phyloP scores from a whole-genome alignment of 2,113 vertebrate genomes.

The Antechinus flavipes region DNA sequence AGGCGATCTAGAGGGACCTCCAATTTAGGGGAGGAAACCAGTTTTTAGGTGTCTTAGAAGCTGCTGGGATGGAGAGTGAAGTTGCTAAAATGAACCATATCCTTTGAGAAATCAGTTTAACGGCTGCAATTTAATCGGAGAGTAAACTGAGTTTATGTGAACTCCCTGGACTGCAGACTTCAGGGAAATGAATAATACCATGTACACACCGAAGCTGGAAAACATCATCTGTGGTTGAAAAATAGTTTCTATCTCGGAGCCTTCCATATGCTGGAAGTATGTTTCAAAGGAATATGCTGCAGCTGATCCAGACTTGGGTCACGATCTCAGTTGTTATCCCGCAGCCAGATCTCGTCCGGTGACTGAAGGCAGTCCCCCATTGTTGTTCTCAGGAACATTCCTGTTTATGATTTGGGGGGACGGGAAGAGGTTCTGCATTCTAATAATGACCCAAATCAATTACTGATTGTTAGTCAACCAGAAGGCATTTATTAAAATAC shows the following conservation, averaged over 20 bases:
- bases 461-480: not conserved
- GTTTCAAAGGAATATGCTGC: slow-evolving; percentile 4
- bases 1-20: slow-evolving; percentile 35
- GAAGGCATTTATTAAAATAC: not conserved
- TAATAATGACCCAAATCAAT: not conserved
- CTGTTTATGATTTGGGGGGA: not conserved
- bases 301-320: not conserved
- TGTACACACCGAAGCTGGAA: slow-evolving; percentile 45
- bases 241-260: slow-evolving; percentile 30
- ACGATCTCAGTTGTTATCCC: not conserved
- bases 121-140: slow-evolving; percentile 66
- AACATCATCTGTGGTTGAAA: not conserved
- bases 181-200: slow-evolving; percentile 27
- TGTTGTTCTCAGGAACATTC: not conserved
- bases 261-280: not conserved
- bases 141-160: slow-evolving; percentile 42
- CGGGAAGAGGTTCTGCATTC: not conserved
- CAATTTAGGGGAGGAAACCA: slow-evolving; percentile 46
- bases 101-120: slow-evolving; percentile 79
- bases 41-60: slow-evolving; percentile 55
- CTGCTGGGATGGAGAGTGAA: slow-evolving; percentile 37
- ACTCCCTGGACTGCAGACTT: not conserved
- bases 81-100: slow-evolving; percentile 54
- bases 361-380: not conserved
- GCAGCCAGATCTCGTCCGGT: not conserved